These are phyloP conservation scores for Caradrina clavipalpis DNA, from an alignment of 2,888 invertebrate species.

Conservation along the genomic window DNA sequence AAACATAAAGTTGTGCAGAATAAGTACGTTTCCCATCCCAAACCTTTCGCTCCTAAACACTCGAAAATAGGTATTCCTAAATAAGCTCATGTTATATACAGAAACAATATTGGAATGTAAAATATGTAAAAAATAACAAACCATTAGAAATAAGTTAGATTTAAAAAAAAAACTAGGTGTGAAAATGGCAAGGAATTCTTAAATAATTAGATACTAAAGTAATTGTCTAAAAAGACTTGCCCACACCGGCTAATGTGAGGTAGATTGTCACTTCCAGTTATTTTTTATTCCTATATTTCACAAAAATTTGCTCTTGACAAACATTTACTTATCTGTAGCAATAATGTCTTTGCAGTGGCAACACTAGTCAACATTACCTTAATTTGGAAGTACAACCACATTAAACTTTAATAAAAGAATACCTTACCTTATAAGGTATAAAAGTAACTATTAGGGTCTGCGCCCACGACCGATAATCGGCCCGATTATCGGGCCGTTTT, in stretches of 20 bases:
- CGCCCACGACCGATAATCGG: no score
- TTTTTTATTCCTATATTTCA: background rate
- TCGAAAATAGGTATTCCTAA: conserved; percentile 41
- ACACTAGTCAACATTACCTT: background rate
- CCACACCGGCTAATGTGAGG: conserved; percentile 11
- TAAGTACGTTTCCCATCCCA: conserved; percentile 71
- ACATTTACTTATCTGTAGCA: background rate
- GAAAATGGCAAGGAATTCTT: conserved; percentile 40
- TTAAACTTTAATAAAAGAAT: background rate
- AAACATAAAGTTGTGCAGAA: conserved; percentile 53
- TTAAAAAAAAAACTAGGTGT: conserved; percentile 21
- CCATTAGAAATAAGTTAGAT: background rate
- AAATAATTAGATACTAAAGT: conserved; percentile 13
- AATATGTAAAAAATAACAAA: conserved; percentile 54
- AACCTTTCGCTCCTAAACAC: conserved; percentile 58
- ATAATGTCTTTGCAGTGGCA: conserved; percentile 1
- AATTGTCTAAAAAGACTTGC: conserved; percentile 1
- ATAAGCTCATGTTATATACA: conserved; percentile 53
- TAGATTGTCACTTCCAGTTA: background rate
- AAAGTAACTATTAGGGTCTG: background rate
- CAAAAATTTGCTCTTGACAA: background rate
- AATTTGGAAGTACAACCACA: background rate
- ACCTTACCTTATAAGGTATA: background rate
- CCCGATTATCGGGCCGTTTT: no score
- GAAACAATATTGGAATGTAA: conserved; percentile 62